Evolutionary conservation across 2,888 invertebrate genomes (phyloP), one percentile per base, ranked within the genome.

Genomic region (Zelleria hepariella): DNA sequence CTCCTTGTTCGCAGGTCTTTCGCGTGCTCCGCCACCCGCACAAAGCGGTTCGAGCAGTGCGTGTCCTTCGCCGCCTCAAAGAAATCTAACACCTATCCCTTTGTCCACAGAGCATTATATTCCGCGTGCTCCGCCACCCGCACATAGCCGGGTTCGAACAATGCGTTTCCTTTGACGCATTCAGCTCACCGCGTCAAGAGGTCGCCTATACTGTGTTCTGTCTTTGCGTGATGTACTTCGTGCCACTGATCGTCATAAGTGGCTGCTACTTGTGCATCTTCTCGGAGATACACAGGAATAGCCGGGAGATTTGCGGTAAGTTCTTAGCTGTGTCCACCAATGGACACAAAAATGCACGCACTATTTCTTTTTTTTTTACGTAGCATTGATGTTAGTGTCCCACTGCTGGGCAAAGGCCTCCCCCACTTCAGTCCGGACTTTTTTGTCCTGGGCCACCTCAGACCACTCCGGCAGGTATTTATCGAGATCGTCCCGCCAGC

Each of bases 161-260:
- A 77, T 95, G 95, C 77, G 95, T 95, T 0, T 92, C 94, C 0
- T 94, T 94, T 78, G 92, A 91, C 61, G 94, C 93, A 60, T 94
- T 95, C 82, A 83, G 90, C n/a, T 90, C 90, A 0, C 75, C 78
- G 0, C 77, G 82, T 0, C 91, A 93, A 63, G 94, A 94, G 77
- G 90, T 92, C 5, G 90, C 26, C 10, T 95, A 95, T 89, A 94
- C 93, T 72, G 80, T 94, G 60, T 93, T 94, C 82, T 93, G 93
- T 66, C 89, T 95, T 25, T 86, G 92, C 65, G 93, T 92, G 1
- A 92, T 95, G 91, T 95, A 95, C 81, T 93, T 94, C 74, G 77
- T 94, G 25, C 95, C 95, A 0, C 86, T 95, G 20, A 68, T 92
- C 63, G 89, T 94, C 70, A 95, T 95, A 77, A 90, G 93, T 57